These are phyloP conservation scores for Microcebus tavaratra DNA, from an alignment of 2,113 vertebrate species.

Conservation along the genomic window DNA sequence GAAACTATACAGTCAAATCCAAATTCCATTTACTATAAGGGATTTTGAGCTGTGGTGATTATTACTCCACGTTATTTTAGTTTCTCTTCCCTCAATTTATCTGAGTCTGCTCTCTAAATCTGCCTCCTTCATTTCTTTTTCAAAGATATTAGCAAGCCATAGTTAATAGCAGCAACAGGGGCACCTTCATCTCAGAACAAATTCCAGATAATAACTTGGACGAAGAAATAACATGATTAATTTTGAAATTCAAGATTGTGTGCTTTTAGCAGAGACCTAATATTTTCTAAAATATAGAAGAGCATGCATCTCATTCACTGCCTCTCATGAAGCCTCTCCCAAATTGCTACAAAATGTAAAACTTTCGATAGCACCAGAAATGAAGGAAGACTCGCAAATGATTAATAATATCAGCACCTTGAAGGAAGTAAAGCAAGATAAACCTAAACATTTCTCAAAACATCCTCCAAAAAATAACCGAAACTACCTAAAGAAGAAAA, in stretches of 20 bases:
- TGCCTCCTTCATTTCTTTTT: not conserved
- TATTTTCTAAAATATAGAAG: not conserved
- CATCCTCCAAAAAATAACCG: not conserved
- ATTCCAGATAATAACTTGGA: not conserved
- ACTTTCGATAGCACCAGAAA: not conserved
- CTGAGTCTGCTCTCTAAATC: not conserved
- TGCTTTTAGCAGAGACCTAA: not conserved
- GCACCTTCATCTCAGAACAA: not conserved
- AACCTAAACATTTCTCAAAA: not conserved
- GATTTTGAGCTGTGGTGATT: no score
- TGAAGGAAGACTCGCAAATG: not conserved
- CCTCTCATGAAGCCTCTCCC: not conserved
- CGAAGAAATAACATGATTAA: not conserved
- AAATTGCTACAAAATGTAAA: not conserved
- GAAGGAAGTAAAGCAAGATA: not conserved
- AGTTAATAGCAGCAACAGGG: not conserved
- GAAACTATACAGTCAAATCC: not conserved
- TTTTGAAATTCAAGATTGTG: not conserved
- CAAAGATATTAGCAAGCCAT: not conserved
- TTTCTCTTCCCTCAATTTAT: not conserved
- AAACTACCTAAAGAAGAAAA: not conserved
- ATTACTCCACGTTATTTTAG: rapidly evolving
- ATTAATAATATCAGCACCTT: not conserved
- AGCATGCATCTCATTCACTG: not conserved
- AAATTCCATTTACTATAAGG: not conserved